Evolutionary conservation across 2,888 invertebrate genomes (phyloP).

Genomic region (Mamestra brassicae): DNA sequence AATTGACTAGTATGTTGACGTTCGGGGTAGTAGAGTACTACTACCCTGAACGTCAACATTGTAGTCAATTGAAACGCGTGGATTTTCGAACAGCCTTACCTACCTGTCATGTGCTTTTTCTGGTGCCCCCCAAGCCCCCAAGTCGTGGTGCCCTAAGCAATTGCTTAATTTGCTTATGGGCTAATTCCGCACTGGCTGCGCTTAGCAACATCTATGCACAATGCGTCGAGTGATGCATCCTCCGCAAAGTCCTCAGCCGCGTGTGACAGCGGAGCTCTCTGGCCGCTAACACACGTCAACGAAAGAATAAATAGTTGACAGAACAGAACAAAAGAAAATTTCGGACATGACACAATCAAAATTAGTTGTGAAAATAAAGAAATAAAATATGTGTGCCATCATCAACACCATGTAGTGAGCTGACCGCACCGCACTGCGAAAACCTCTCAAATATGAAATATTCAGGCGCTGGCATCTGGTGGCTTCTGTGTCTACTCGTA

Average conservation of each 20-base stretch:
- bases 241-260: conserved; percentile 20
- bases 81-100: no score
- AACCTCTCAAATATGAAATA: conserved; percentile 78
- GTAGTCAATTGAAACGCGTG: no score
- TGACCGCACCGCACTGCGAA: conserved; percentile 38
- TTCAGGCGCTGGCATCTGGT: conserved; percentile 76
- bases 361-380: conserved; percentile 73
- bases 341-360: conserved; percentile 76
- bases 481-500: conserved; percentile 78
- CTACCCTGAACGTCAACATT: no score
- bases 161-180: no score
- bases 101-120: no score
- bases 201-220: conserved; percentile 11
- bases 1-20: no score
- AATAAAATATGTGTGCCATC: conserved; percentile 33
- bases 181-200: not conserved
- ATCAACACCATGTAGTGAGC: conserved; percentile 75
- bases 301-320: conserved; percentile 66
- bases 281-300: conserved; percentile 64
- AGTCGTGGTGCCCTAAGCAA: no score
- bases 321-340: conserved; percentile 81
- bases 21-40: no score
- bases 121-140: no score
- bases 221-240: not conserved
- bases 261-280: conserved; percentile 60